These are phyloP conservation scores for Erpobdella octoculata DNA, from an alignment of 2,888 invertebrate genomes.

Conservation along the genomic window DNA sequence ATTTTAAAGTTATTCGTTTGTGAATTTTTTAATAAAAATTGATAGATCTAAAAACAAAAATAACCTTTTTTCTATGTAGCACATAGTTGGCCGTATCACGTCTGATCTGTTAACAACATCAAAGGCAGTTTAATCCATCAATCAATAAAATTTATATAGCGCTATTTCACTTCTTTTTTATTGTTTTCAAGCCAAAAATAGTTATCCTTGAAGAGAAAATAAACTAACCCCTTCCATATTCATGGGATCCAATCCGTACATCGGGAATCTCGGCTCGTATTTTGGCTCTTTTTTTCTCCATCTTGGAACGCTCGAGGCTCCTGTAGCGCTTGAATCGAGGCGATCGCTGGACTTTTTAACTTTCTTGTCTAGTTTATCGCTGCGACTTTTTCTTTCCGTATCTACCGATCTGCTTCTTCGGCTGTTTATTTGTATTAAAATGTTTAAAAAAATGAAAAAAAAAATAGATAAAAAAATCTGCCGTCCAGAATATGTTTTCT, in stretches of 20 bases:
- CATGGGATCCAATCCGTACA: conserved; percentile 17
- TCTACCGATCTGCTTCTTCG: not conserved
- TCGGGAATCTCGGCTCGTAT: conserved; percentile 20
- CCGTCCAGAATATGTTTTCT: too few species aligned
- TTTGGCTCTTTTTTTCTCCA: conserved; percentile 24
- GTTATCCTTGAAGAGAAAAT: too few species aligned
- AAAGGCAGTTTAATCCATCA: too few species aligned
- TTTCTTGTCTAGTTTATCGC: not conserved
- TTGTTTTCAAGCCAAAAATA: too few species aligned
- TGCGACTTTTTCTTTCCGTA: not conserved
- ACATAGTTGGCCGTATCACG: conserved; percentile 18
- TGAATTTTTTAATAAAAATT: too few species aligned
- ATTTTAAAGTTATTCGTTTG: too few species aligned
- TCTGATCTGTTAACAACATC: conserved; percentile 10
- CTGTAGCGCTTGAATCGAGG: not conserved
- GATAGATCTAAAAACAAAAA: too few species aligned
- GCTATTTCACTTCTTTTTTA: too few species aligned
- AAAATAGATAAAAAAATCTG: not conserved
- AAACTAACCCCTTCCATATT: conserved; percentile 18
- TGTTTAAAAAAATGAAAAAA: not conserved
- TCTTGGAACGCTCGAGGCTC: not conserved
- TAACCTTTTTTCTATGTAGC: conserved; percentile 18
- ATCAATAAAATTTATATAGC: too few species aligned
- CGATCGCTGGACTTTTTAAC: not conserved
- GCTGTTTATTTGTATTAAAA: not conserved